Evolutionary conservation across 2,113 vertebrate genomes (phyloP).

Genomic region (Galemys pyrenaicus): DNA sequence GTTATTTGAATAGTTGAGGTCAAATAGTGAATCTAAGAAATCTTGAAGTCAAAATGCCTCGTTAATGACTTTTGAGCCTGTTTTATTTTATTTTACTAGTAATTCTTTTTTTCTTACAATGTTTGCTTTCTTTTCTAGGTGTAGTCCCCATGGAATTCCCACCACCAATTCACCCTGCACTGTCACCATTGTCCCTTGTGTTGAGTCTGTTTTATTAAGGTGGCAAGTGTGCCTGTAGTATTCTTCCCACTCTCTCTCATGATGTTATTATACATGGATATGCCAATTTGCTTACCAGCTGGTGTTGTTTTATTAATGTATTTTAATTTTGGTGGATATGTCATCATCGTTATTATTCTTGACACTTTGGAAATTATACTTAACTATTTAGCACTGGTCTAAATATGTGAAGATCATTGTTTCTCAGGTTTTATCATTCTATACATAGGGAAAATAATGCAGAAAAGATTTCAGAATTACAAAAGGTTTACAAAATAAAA

Average conservation of each 20-base stretch:
- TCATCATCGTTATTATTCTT: neutral
- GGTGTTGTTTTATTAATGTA: neutral
- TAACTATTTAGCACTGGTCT: neutral
- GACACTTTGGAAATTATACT: neutral
- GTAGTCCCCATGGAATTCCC: too few relatives aligned
- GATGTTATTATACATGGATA: neutral
- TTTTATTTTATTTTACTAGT: too few relatives aligned
- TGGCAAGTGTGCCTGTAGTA: neutral
- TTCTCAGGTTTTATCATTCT: neutral
- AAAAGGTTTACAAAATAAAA: neutral
- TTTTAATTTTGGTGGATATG: neutral
- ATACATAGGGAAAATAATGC: neutral
- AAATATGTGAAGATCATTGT: neutral
- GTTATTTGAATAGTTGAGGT: constrained; percentile 12
- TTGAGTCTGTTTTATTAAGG: neutral
- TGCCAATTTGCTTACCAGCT: neutral
- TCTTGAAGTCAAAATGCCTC: neutral
- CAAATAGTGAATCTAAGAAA: neutral
- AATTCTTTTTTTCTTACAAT: too few relatives aligned
- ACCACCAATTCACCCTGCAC: too few relatives aligned
- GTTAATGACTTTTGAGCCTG: too few relatives aligned
- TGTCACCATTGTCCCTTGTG: too few relatives aligned
- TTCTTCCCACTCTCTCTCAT: neutral
- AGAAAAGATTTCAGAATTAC: neutral
- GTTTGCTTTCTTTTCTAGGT: too few relatives aligned